phyloP scores from a whole-genome alignment of 1,140 invertebrate species.

The Asbolus verrucosus region DNA sequence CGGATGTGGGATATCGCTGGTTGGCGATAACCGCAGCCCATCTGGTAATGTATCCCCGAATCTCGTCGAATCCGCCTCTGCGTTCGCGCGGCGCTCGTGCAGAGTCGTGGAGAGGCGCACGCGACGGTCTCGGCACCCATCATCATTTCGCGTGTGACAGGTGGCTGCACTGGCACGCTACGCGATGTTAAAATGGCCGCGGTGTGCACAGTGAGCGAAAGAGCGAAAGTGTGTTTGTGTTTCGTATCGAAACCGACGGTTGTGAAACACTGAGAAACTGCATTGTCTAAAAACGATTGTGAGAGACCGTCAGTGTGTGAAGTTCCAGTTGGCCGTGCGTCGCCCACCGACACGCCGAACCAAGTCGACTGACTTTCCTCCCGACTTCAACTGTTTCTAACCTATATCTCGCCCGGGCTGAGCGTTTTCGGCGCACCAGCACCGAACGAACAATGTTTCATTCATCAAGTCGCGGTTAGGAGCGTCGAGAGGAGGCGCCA shows the following conservation, averaged over 20 bases:
- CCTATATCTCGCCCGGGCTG: not conserved
- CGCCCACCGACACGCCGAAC: not conserved
- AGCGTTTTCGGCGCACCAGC: conserved; percentile 7
- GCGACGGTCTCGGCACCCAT: conserved; percentile 43
- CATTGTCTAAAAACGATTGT: conserved; percentile 51
- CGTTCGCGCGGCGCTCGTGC: conserved; percentile 29
- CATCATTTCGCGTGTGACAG: conserved; percentile 60
- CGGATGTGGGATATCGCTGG: too few species aligned
- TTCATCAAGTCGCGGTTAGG: conserved; percentile 26
- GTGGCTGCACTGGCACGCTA: conserved; percentile 63
- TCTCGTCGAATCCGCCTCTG: not conserved
- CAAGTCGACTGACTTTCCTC: conserved; percentile 10
- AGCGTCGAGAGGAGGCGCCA: conserved; percentile 33
- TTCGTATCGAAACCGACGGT: conserved; percentile 49
- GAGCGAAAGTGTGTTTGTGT: conserved; percentile 48
- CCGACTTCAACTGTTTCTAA: conserved; percentile 22
- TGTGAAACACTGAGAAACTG: conserved; percentile 52
- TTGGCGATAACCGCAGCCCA: too few species aligned
- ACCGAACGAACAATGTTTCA: conserved; percentile 43
- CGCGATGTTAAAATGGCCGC: conserved; percentile 61
- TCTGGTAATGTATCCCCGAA: too few species aligned
- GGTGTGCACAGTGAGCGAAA: conserved; percentile 55
- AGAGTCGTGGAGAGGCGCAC: conserved; percentile 46
- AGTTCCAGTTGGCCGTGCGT: not conserved
- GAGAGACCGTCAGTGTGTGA: conserved; percentile 29